Evolutionary conservation across 2,113 vertebrate genomes (phyloP), one percentile per base, ranked within the genome.

Genomic region (Stigmatopora nigra): DNA sequence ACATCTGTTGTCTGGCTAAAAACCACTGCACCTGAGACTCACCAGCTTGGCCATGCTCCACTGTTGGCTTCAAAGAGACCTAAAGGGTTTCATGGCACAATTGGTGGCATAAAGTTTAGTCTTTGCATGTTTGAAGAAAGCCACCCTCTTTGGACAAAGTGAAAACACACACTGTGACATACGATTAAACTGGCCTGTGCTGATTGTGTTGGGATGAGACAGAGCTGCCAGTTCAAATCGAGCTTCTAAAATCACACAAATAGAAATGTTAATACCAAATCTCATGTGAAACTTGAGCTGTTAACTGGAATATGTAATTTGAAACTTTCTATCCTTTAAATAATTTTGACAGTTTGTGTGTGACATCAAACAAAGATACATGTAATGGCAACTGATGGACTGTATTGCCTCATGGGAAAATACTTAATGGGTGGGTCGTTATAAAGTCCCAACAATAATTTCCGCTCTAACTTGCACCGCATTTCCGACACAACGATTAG

Each of bases 21-120:
- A 76, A 73, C 73, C 79, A 69, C 74, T 75, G 71, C 89, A 88
- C 86, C 86, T 88, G 88, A 88, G 85, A 79, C 86, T 80, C 64
- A 2, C 53, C 15, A 69, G 68, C 78, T 71, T 72, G 81, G 73
- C 82, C 76, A 73, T 22, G 0, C 76, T 68, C 72, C 79, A 74
- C 72, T 72, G 70, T 67, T 78, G 76, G 78, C 71, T 83, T 79
- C 80, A 74, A 77, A 77, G 76, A 71, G 68, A 63, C 0, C 41
- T 53, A 67, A 73, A 72, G 68, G 75, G 73, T 45, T 73, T 77
- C 60, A 57, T 67, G 80, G 76, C 67, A 77, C 78, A 72, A 71
- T 68, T 74, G 72, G 65, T 78, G 82, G 68, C 82, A 77, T 63
- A 38, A 31, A 7, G 63, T 63, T 15, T 63, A 47, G 66, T 11